Evolutionary conservation across 1,140 invertebrate species (phyloP), one percentile per base, ranked within the genome.

Genomic region (Sitobion miscanthi): DNA sequence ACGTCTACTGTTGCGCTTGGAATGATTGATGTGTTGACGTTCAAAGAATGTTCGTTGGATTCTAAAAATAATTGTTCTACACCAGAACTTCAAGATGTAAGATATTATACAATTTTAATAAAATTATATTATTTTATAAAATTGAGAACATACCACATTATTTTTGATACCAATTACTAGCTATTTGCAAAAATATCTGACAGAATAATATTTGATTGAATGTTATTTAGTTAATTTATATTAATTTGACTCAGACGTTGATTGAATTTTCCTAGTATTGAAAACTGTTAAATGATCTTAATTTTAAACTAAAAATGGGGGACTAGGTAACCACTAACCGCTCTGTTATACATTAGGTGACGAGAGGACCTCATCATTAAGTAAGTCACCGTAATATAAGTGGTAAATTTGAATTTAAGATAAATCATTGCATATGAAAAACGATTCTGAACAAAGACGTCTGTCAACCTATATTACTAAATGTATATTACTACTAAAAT

Each of bases 1-100:
- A 98, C 99, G 1, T 96, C 97, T 86, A 99, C 99, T 0, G 95
- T 99, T 17, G 97, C 98, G 1, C 96, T 99, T 4, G 99, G 98
- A 97, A 96, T 99, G 88, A 98, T 99, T 14, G 99, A 99, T 96
- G 96, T 97, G 23, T 95, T 99, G 3, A 99, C 98, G 0, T 97
- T 96, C 95, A 98, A 97, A 94, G 95, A 95, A 77, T 99, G 98
- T 95, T 92, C 90, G 11, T 47, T 25, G 17, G 69, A 91, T 52
- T 30, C 45, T 30, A 52, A 21, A 25, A 92, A 83, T 57, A 14
- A 52, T 21, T 92, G 90, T 92, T 54, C 77, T 21, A 83, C 90
- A 23, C 9, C 3, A 77, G 30, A 77, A 23, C 90, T 83, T 49
- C 21, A 38, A 82, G 38, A 49, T 20, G 90, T 92, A 82, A 92